Percentiles rank a stretch among this genome's conserved stretches.
phyloP scores from a whole-genome alignment of 2,888 invertebrate genomes.

The Ariolimax columbianus region DNA sequence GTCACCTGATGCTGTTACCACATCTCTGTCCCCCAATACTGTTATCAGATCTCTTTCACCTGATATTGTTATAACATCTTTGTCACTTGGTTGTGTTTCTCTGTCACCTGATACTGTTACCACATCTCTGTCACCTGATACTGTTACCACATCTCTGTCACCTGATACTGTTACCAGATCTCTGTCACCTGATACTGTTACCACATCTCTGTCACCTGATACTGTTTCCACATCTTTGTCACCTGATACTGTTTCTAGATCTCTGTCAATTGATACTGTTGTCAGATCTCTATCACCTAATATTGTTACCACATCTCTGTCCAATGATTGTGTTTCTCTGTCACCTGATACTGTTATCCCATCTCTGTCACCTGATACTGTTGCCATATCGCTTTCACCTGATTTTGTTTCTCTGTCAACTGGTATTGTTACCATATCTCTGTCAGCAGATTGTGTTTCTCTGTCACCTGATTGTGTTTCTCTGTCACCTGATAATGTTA shows the following conservation, averaged over 20 bases:
- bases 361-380: conserved; percentile 6
- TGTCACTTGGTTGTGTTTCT: neutral
- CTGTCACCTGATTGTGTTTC: neutral
- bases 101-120: neutral
- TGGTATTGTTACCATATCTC: neutral
- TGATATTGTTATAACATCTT: neutral
- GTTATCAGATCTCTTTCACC: neutral
- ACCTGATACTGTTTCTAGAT: neutral
- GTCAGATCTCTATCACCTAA: neutral
- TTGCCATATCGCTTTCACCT: neutral
- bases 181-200: neutral
- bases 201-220: neutral
- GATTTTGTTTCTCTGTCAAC: neutral
- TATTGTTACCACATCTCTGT: neutral
- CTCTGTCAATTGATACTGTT: neutral
- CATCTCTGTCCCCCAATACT: neutral
- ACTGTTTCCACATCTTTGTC: neutral
- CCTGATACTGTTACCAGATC: neutral
- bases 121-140: neutral
- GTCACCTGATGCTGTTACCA: neutral
- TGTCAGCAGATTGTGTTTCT: neutral
- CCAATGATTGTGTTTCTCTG: neutral
- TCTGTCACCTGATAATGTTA: neutral
- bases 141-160: neutral
- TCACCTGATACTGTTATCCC: neutral